Conservation (phyloP, 2,888 invertebrate species). For the Amaurobius ferox region DNA sequence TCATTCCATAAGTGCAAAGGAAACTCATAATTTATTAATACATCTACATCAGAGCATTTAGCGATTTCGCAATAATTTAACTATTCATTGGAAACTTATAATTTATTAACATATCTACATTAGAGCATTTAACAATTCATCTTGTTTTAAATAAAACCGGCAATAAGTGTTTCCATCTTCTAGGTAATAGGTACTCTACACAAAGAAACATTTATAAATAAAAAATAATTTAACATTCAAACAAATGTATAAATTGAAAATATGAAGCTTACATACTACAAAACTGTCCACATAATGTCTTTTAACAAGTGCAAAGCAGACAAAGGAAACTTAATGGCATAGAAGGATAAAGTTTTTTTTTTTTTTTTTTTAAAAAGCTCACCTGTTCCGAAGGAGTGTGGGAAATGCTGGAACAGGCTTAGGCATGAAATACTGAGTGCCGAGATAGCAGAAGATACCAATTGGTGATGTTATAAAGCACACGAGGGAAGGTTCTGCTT, state of each 20-base stretch:
- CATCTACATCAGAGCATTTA: no score
- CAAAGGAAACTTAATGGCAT: conserved; percentile 55
- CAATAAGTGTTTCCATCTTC: no score
- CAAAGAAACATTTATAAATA: not conserved
- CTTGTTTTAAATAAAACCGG: no score
- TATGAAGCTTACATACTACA: not conserved
- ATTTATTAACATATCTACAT: no score
- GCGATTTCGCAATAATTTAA: no score
- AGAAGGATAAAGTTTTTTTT: conserved; percentile 7
- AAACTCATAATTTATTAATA: no score
- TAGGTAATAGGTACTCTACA: not conserved
- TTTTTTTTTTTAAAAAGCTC: conserved; percentile 10
- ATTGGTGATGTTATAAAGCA: conserved; percentile 56
- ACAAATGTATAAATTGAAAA: no score
- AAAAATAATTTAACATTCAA: not conserved
- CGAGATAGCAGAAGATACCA: conserved; percentile 56
- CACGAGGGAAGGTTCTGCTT: conserved; percentile 63
- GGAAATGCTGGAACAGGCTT: not conserved
- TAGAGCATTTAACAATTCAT: no score
- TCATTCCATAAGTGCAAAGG: no score
- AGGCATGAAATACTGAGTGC: conserved; percentile 51
- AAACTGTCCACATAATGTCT: conserved; percentile 2
- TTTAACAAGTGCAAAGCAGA: conserved; percentile 42
- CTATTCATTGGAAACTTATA: no score
- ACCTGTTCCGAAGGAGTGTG: conserved; percentile 10